Base-by-base conservation (phyloP, 2,113 vertebrate species). In the Rutilus rutilus region DNA sequence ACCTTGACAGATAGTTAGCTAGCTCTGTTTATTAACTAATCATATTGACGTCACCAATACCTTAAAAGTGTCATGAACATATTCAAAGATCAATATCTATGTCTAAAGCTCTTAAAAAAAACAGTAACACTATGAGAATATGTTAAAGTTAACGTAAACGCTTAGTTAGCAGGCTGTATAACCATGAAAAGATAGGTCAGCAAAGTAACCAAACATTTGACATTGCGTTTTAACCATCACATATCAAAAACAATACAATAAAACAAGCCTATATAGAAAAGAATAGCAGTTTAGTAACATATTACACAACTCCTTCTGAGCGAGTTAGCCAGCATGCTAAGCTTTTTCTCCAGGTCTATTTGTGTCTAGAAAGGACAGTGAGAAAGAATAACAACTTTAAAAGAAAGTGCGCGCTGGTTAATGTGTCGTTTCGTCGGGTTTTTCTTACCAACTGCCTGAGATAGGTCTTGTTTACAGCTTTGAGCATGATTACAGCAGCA, bases 391-490 rank as follows among this genome's bases (percentile, higher is more conserved):
- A 52, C 27, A n/a, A 1, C 17, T 23, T 69, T 69, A 30, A 9
- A 23, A 4, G 2, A 36, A 82, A 23, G 11, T 50, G 17, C 30
- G 25, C 45, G 15, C 1, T 23, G 25, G 27, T 69, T 17, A 50
- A 50, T 17, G 14, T 23, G 1, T 69, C 27, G 45, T 69, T 82
- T 52, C 57, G 36, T 52, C 17, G 36, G 36, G 25, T 6, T 9
- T 6, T 0, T 85, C 94, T 93, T 91, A 95, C 95, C 94, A 95
- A 33, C 1, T 92, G 92, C 85, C 87, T 93, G 39, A 95, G 60
- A 27, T 86, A 90, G 0, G 89, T 85, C 90, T 83, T 94, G 82
- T 86, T 94, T 0, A 94, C 36, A 1, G 91, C 88, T 87, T 91
- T 91, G 60, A 93, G 92, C 95, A 95, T 88, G 2, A 52, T 71